Base-by-base conservation (phyloP, 2,113 vertebrate genomes). In the Lates calcarifer region DNA sequence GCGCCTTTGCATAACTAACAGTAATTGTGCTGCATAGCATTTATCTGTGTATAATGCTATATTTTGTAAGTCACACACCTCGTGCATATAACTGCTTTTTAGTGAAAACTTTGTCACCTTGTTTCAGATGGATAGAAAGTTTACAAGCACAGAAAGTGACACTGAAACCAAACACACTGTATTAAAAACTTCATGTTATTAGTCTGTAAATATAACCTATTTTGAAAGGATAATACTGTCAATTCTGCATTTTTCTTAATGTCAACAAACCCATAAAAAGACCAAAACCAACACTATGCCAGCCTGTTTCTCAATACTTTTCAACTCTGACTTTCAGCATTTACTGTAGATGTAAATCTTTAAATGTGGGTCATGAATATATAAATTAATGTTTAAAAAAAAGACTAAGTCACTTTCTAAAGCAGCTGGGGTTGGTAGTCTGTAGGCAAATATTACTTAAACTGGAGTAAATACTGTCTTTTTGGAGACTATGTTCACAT, bases 111-210 rank as follows among this genome's bases (percentile, higher is more conserved):
- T 11, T 53, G 15, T 49, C n/a, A 47, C 49, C 65, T 67, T 9
- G 33, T 61, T 81, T 79, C 8, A 53, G 13, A 26, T 63, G 3
- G 45, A 65, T 47, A 24, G 13, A 35, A 81, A n/a, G 82, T 89
- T 90, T 82, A 60, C 53, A 83, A 53, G 55, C 37, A 67, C 45
- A 39, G 20, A 74, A 65, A 82, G 31, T 83, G 14, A 55, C 20
- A 1, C 24, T 24, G 6, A 81, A 66, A 5, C 1, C 29, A 53
- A 43, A 74, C 9, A 65, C 47, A 33, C 55, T 66, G 9, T 10
- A 45, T 26, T 43, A 33, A 37, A 58, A 49, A n/a, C 1, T 7
- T 20, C 0, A 9, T 12, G 5, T 58, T 68, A 43, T 62, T 18
- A 63, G 51, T 56, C 53, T 75, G 22, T 65, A 60, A n/a, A 33